phyloP scores from a whole-genome alignment of 2,888 invertebrate species.

The Morpho achilles region DNA sequence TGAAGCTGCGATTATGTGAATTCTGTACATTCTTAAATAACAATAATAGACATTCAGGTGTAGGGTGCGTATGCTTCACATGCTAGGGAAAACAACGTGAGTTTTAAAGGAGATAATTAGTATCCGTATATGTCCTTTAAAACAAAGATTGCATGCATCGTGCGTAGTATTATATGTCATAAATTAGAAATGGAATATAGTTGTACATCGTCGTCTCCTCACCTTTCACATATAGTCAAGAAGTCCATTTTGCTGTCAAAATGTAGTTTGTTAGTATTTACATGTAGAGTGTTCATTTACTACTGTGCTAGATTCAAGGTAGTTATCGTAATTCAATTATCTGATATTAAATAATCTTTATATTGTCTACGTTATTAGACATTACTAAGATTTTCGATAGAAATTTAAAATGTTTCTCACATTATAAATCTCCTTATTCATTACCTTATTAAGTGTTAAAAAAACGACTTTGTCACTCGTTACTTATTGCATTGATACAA shows the following conservation, averaged over 20 bases:
- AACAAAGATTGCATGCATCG: conserved; percentile 44
- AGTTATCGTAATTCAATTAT: too few species aligned
- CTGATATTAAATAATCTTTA: too few species aligned
- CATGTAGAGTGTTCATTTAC: conserved; percentile 28
- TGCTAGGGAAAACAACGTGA: conserved; percentile 22
- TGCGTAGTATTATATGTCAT: conserved; percentile 37
- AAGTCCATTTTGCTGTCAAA: conserved; percentile 61
- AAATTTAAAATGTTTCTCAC: too few species aligned
- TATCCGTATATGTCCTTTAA: conserved; percentile 14
- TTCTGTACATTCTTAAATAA: not conserved
- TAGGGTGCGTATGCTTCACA: conserved; percentile 20
- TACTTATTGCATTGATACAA: too few species aligned
- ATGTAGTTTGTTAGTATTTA: conserved; percentile 51
- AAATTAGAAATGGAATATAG: conserved; percentile 17
- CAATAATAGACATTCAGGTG: conserved; percentile 10
- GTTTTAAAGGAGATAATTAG: conserved; percentile 13
- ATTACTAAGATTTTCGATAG: too few species aligned
- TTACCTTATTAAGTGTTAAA: too few species aligned
- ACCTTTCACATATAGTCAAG: conserved; percentile 56
- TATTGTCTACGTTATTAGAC: too few species aligned
- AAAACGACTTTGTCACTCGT: too few species aligned
- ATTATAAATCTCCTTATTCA: too few species aligned
- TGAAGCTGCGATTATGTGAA: not conserved
- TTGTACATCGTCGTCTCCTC: conserved; percentile 38
- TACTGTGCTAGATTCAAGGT: not conserved